Conservation (phyloP, 2,113 vertebrate genomes). For the Craseonycteris thonglongyai region DNA sequence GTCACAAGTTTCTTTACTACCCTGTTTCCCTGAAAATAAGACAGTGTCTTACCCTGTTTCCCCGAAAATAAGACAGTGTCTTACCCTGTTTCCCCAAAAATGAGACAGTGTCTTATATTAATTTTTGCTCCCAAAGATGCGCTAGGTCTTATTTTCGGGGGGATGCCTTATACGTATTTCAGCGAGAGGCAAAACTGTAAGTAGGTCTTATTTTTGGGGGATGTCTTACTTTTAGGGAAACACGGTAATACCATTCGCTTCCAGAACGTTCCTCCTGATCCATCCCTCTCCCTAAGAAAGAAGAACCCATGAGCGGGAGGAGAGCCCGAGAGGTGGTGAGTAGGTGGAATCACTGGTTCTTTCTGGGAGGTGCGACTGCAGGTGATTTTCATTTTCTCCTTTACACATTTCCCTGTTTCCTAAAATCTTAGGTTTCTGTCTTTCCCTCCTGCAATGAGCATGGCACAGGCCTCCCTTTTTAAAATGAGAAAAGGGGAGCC, state of each 20-base stretch:
- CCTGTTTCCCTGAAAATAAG: too few species aligned
- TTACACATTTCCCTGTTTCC: not conserved
- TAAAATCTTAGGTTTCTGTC: too few species aligned
- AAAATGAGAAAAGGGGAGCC: slow-evolving; percentile 21
- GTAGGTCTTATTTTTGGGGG: too few species aligned
- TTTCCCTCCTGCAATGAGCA: not conserved
- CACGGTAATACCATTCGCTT: not conserved
- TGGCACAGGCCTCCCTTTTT: not conserved
- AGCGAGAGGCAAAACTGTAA: too few species aligned
- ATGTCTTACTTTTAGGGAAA: too few species aligned
- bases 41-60: too few species aligned
- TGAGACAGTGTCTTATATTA: too few species aligned
- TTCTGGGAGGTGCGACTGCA: not conserved
- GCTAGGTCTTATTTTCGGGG: too few species aligned
- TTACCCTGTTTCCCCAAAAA: too few species aligned
- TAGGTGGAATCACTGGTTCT: not conserved
- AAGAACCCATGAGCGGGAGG: not conserved
- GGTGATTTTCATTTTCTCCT: not conserved
- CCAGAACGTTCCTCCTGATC: not conserved
- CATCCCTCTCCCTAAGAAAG: not conserved
- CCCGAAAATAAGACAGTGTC: too few species aligned
- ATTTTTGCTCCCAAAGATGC: too few species aligned
- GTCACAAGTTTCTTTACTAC: not conserved
- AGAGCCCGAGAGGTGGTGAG: not conserved
- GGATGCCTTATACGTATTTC: too few species aligned